Conservation (phyloP, 2,113 vertebrate species). For the Tor tambroides region DNA sequence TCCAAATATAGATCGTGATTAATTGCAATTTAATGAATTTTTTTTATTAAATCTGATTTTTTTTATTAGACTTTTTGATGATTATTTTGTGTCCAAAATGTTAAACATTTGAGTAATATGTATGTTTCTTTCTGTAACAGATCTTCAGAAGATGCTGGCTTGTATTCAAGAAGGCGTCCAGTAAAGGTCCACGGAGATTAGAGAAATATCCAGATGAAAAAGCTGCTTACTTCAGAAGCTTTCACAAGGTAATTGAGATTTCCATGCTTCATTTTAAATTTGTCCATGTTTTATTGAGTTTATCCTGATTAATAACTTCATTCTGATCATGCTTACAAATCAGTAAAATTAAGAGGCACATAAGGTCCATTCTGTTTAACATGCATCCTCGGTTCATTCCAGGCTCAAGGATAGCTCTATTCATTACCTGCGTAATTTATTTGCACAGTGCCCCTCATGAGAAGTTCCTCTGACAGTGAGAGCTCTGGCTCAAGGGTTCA, state of each 20-base stretch:
- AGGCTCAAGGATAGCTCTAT: slow-evolving; percentile 28
- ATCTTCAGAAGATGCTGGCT: slow-evolving; percentile 98
- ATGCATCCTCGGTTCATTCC: slow-evolving; percentile 15
- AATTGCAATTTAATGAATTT: no score
- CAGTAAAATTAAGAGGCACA: not conserved
- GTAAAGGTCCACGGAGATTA: slow-evolving; percentile 94
- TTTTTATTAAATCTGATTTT: no score
- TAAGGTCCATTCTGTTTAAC: slow-evolving; percentile 21
- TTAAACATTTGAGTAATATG: slow-evolving; percentile 1
- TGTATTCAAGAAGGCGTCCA: slow-evolving; percentile 98
- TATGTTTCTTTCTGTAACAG: slow-evolving; percentile 77
- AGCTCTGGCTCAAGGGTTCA: slow-evolving; percentile 33
- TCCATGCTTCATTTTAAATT: not conserved
- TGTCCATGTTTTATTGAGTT: not conserved
- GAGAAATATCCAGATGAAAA: slow-evolving; percentile 99
- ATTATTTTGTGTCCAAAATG: not conserved
- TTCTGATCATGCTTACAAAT: not conserved
- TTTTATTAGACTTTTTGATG: not conserved
- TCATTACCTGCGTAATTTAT: slow-evolving; percentile 23
- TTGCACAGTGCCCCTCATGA: slow-evolving; percentile 6
- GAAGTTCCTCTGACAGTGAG: slow-evolving; percentile 1
- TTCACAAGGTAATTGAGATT: slow-evolving; percentile 87
- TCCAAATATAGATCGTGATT: no score
- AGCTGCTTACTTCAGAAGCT: slow-evolving; percentile 96
- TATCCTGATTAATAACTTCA: not conserved